Percentiles rank a stretch among this genome's conserved stretches.
These are phyloP conservation scores for Chaetophractus vellerosus DNA, from an alignment of 2,797 vertebrate species.

Conservation along the genomic window DNA sequence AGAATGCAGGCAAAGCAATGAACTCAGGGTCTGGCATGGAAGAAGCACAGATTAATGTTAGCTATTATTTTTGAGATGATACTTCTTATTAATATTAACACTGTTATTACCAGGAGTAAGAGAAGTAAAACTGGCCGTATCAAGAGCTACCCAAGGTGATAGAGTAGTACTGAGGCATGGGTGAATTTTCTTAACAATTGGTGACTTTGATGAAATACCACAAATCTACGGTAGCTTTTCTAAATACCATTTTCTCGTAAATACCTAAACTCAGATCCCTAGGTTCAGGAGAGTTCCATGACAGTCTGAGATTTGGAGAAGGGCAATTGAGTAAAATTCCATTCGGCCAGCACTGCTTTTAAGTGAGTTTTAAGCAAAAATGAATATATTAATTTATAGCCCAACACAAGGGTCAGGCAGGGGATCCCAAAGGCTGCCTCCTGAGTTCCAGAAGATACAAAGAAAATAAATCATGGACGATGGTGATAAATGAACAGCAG, in stretches of 20 bases:
- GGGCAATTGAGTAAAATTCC: not conserved
- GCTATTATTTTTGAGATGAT: slow-evolving; percentile 58
- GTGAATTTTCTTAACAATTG: not conserved
- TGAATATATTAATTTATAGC: slow-evolving; percentile 75
- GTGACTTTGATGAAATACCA: not conserved
- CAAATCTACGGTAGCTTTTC: not conserved
- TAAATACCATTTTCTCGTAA: not conserved
- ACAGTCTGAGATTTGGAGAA: not conserved
- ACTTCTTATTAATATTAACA: slow-evolving; percentile 32
- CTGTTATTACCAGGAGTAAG: not conserved
- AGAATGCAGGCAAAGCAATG: not conserved
- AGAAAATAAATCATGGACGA: slow-evolving; percentile 86
- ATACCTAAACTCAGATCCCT: not conserved
- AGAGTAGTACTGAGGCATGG: not conserved
- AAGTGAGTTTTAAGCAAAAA: slow-evolving; percentile 70
- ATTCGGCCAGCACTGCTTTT: not conserved
- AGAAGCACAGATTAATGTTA: slow-evolving; percentile 7
- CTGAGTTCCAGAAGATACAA: slow-evolving; percentile 77
- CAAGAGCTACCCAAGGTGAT: not conserved
- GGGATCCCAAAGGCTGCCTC: slow-evolving; percentile 72
- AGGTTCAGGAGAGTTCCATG: not conserved
- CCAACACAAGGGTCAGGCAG: slow-evolving; percentile 67
- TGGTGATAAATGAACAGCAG: slow-evolving; percentile 83
- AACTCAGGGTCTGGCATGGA: not conserved
- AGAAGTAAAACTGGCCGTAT: not conserved